Conservation (phyloP, 1,140 invertebrate species). For the Drosophila sp. region DNA sequence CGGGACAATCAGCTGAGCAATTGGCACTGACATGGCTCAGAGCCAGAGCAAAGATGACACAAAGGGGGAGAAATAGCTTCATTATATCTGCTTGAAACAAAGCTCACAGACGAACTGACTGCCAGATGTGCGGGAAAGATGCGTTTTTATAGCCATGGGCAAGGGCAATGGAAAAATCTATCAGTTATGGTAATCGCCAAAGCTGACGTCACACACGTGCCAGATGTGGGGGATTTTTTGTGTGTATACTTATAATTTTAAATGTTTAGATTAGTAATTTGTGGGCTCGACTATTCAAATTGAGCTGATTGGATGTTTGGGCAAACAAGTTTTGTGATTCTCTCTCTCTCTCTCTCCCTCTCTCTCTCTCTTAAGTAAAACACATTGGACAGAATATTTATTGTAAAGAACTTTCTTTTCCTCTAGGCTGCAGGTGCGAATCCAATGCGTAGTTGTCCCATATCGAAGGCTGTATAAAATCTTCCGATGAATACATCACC, state of each 20-base stretch:
- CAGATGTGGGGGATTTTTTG: conserved; percentile 29
- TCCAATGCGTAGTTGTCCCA: conserved; percentile 87
- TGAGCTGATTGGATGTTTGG: conserved; percentile 39
- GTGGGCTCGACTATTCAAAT: conserved; percentile 36
- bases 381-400: conserved; percentile 16
- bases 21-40: conserved; percentile 44
- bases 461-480: conserved; percentile 88
- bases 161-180: conserved; percentile 6
- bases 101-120: conserved; percentile 15
- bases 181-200: conserved; percentile 5
- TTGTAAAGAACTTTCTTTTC: conserved; percentile 9
- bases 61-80: conserved; percentile 34
- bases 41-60: conserved; percentile 33
- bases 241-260: neutral
- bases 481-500: conserved; percentile 88
- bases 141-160: conserved; percentile 29
- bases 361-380: conserved; percentile 29
- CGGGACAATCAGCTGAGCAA: conserved; percentile 48
- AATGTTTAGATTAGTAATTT: conserved; percentile 11
- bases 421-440: conserved; percentile 68
- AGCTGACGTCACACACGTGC: neutral
- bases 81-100: conserved; percentile 21
- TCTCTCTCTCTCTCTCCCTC: conserved; percentile 14
- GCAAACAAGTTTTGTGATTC: conserved; percentile 24
- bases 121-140: neutral